A percentile compares a stretch with the other conserved stretches of the same genome.
phyloP scores from a whole-genome alignment of 2,113 vertebrate genomes.

The Cyphomyrus discorhynchus region DNA sequence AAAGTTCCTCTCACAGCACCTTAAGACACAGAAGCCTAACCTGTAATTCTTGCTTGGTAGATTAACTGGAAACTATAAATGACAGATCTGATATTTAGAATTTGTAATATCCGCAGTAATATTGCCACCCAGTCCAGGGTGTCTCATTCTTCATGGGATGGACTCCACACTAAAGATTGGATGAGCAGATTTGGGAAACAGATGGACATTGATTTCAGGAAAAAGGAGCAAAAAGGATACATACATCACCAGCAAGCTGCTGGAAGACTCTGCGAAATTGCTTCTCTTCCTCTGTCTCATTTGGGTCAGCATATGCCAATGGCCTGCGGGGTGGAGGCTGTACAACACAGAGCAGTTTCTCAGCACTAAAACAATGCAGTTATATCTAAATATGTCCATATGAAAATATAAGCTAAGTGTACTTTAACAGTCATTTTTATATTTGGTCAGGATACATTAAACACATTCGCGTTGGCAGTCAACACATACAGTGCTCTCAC shows the following conservation, averaged over 20 bases:
- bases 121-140: neutral
- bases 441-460: neutral
- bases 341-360: conserved; percentile 1
- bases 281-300: conserved; percentile 67
- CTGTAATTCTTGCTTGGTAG: neutral
- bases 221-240: conserved; percentile 26
- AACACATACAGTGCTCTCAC: neutral
- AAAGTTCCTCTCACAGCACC: neutral
- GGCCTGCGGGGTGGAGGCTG: conserved; percentile 65
- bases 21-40: neutral
- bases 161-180: neutral
- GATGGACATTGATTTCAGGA: neutral
- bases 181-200: neutral
- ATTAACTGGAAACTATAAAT: neutral
- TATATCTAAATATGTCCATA: neutral
- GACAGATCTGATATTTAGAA: neutral
- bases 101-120: neutral
- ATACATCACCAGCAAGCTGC: conserved; percentile 85
- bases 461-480: neutral
- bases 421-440: neutral
- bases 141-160: neutral
- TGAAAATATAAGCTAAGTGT: neutral
- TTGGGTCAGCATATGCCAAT: conserved; percentile 61
- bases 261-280: conserved; percentile 78
- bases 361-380: neutral